Base-by-base conservation (phyloP, 1,140 invertebrate species). In the Drosophila nigromelanica region DNA sequence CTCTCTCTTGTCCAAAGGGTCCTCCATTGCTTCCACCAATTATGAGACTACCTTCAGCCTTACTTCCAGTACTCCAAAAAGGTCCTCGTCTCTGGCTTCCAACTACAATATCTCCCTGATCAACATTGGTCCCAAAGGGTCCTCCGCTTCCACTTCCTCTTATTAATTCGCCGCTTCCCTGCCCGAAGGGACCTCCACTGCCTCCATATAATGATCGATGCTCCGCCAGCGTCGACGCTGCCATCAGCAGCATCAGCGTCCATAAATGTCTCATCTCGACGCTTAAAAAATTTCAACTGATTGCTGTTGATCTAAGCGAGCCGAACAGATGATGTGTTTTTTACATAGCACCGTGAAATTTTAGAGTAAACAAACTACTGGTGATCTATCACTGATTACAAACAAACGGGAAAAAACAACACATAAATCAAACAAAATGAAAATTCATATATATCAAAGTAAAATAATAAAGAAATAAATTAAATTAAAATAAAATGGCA, bases 261-360 rank as follows among this genome's bases (percentile, higher is more conserved):
- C 55, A 50, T 7, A 27, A 10, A 48, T 55, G 60, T 70, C 42
- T 55, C 67, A 70, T 70, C 60, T 55, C 51, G 15, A 33, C 51
- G 60, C 40, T 15, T 5, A 14, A 35, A 42, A 14, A 63, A 40
- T 39, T 21, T 48, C 11, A 11, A 70, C 67, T 63, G 39, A 63
- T 27, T 30, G 21, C 5, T 3, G 30, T 11, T 18, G 15, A 40
- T 67, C 54, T 50, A 24, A 14, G 5, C 27, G 21, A 27, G 5
- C 21, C 45, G 18, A 40, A 68, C 12, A 42, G 24, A 33, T 8
- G 33, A n/a, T 27, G 11, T 50, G 1, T 24, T 61, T 61, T 43
- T 47, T 63, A 51, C 27, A 48, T 35, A 60, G 35, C 33, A 68
- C 39, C 24, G 15, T 48, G 21, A 52, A 42, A 21, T 21, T 4